These are phyloP conservation scores for Hypocryptadius cinnamomeus DNA, from an alignment of 2,113 vertebrate species.

Conservation along the genomic window DNA sequence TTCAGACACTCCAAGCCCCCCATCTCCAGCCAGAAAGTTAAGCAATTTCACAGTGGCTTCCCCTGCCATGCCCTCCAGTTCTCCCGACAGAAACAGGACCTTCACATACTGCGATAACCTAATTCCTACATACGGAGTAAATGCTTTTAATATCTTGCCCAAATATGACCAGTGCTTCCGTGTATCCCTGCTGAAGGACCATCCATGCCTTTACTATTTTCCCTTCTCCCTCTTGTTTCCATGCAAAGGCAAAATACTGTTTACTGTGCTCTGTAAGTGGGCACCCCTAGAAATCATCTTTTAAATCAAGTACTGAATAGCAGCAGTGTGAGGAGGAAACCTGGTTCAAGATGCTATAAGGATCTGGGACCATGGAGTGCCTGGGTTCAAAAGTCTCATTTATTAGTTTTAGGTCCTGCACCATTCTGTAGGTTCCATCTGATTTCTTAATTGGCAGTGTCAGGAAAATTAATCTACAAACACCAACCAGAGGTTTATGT, in stretches of 20 bases:
- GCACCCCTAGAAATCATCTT: background rate
- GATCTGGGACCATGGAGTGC: background rate
- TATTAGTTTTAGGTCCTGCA: background rate
- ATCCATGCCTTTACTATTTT: background rate
- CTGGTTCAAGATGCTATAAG: background rate
- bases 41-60: background rate
- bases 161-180: background rate
- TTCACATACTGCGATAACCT: background rate
- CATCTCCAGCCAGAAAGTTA: background rate
- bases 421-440: background rate
- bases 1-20: background rate
- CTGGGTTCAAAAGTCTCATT: background rate
- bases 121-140: background rate
- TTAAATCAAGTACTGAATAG: background rate
- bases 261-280: background rate
- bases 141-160: background rate
- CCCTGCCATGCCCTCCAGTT: background rate
- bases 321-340: background rate
- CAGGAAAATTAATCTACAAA: background rate
- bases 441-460: background rate
- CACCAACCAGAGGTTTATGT: background rate
- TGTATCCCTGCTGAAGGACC: background rate
- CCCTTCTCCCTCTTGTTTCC: background rate
- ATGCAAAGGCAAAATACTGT: background rate
- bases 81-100: background rate